A percentile compares a stretch with the other conserved stretches of the same genome.
Evolutionary conservation across 2,113 vertebrate species (phyloP).

Genomic region (Silurus asotus): DNA sequence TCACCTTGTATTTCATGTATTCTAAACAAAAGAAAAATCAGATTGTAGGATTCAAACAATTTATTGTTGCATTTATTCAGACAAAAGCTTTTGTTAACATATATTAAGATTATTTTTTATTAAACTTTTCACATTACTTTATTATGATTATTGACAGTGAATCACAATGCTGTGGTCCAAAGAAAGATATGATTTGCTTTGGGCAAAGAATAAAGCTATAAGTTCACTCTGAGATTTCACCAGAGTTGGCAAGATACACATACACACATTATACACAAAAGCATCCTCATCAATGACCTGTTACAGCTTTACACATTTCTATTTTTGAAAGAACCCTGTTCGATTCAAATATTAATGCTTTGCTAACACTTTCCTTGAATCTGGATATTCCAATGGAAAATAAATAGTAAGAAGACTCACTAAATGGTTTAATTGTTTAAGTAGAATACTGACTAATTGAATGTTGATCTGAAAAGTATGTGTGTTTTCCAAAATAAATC

Average conservation of each 20-base stretch:
- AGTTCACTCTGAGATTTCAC: constrained; percentile 24
- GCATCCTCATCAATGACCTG: constrained; percentile 15
- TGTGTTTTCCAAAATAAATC: neutral
- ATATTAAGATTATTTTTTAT: constrained; percentile 26
- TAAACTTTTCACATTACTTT: constrained; percentile 32
- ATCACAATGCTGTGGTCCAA: constrained; percentile 56
- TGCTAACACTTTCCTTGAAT: neutral
- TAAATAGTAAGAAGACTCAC: neutral
- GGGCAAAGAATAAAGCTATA: constrained; percentile 46
- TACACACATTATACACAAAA: constrained; percentile 15
- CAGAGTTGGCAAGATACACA: constrained; percentile 22
- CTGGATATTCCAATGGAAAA: neutral
- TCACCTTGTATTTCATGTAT: neutral
- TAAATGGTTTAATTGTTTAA: neutral
- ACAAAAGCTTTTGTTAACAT: constrained; percentile 35
- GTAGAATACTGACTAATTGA: neutral
- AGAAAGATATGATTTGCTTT: constrained; percentile 48
- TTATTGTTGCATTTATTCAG: constrained; percentile 46
- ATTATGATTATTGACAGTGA: constrained; percentile 40
- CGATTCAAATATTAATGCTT: constrained; percentile 12
- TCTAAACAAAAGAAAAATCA: neutral
- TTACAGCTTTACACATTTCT: neutral
- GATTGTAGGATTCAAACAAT: neutral
- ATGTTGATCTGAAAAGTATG: neutral
- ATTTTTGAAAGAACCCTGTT: neutral